Conservation (phyloP, 2,888 invertebrate species). For the Trichopoda pennipes region DNA sequence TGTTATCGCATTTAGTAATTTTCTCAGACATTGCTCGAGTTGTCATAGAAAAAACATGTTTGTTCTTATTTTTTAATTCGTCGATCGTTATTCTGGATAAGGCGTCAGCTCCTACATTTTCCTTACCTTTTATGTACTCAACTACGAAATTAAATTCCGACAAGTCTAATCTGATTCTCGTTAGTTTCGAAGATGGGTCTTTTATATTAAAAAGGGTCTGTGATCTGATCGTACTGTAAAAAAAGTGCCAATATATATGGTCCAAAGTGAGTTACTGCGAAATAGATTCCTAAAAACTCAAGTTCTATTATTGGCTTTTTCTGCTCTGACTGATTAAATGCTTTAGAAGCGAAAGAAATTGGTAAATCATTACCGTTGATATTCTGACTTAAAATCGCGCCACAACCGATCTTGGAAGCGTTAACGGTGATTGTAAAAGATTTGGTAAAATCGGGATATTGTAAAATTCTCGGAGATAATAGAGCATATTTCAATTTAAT, state of each 20-base stretch:
- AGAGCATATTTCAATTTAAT: too few species aligned
- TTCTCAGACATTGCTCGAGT: neutral
- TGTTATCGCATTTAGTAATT: too few species aligned
- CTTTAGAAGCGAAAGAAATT: too few species aligned
- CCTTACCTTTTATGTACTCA: neutral
- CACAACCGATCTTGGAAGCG: too few species aligned
- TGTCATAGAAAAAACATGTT: neutral
- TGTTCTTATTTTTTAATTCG: neutral
- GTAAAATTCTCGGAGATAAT: too few species aligned
- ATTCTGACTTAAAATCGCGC: too few species aligned
- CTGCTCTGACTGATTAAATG: too few species aligned
- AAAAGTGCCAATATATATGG: neutral
- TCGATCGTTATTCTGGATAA: neutral
- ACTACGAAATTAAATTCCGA: neutral
- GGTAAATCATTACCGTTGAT: too few species aligned
- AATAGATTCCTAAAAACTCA: too few species aligned
- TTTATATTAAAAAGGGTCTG: neutral
- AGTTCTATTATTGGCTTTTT: too few species aligned
- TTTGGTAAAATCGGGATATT: too few species aligned
- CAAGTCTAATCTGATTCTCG: neutral
- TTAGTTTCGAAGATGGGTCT: neutral
- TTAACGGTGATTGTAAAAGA: too few species aligned
- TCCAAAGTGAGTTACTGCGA: neutral
- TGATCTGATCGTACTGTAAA: neutral
- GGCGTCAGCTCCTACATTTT: neutral